Evolutionary conservation across 2,113 vertebrate species (phyloP).

Genomic region (Phoenicopterus ruber): DNA sequence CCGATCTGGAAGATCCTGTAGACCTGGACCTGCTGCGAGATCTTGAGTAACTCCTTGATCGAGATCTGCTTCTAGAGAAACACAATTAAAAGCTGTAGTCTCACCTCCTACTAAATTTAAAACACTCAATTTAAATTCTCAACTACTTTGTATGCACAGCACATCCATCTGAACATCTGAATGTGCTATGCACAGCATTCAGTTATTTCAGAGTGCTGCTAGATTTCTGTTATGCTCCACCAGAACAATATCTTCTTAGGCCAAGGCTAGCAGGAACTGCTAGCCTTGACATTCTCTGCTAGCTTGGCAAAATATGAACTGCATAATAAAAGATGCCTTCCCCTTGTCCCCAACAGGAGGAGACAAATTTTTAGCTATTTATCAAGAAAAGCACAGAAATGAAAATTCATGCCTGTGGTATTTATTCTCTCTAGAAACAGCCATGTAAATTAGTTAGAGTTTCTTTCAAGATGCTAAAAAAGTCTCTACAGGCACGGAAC

Average conservation of each 20-base stretch:
- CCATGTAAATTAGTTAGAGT: background rate
- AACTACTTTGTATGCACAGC: background rate
- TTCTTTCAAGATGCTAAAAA: background rate
- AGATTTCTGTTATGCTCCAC: background rate
- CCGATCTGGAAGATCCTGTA: constrained; percentile 53
- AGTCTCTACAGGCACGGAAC: background rate
- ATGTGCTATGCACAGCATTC: background rate
- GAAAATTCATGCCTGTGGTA: background rate
- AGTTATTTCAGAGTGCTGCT: background rate
- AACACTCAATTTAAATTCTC: background rate
- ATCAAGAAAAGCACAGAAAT: background rate
- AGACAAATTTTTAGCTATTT: background rate
- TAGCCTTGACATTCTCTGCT: background rate
- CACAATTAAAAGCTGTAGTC: background rate
- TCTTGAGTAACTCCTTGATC: constrained; percentile 74
- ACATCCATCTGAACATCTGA: background rate
- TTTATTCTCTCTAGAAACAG: background rate
- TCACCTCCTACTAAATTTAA: background rate
- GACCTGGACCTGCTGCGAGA: constrained; percentile 72
- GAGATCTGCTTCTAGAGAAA: constrained; percentile 65
- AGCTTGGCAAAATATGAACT: background rate
- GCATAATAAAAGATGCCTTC: background rate
- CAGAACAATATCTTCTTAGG: background rate
- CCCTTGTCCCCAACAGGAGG: background rate
- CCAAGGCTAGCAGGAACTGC: background rate